These are phyloP conservation scores for Alexandromys fortis DNA, from an alignment of 2,113 vertebrate genomes.

Conservation along the genomic window DNA sequence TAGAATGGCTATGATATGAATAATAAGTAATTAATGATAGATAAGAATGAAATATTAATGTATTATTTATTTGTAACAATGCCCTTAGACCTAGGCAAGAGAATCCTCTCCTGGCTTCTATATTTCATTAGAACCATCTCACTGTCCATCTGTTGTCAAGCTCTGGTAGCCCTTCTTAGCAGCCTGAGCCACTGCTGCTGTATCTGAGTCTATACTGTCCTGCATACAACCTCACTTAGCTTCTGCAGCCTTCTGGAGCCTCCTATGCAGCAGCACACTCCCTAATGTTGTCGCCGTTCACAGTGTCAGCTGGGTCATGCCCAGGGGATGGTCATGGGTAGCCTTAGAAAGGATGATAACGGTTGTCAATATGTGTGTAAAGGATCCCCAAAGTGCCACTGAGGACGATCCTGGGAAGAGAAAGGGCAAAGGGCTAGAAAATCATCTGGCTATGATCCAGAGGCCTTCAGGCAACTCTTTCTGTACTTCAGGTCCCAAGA, in stretches of 20 bases:
- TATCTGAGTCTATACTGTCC: not conserved
- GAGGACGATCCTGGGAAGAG: not conserved
- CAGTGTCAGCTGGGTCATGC: rapidly evolving
- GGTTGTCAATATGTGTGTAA: not conserved
- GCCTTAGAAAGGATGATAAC: not conserved
- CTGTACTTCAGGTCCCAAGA: rapidly evolving
- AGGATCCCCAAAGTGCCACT: rapidly evolving
- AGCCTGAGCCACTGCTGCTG: no score
- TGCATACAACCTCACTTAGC: not conserved
- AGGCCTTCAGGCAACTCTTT: not conserved
- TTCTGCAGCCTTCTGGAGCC: not conserved
- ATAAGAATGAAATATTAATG: not conserved
- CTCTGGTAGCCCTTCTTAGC: not conserved
- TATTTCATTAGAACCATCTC: not conserved
- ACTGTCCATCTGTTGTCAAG: not conserved
- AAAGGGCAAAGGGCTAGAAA: not conserved
- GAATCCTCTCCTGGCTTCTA: not conserved
- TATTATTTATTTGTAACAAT: not conserved
- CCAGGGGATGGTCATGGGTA: not conserved
- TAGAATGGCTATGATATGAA: not conserved
- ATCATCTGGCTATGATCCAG: rapidly evolving
- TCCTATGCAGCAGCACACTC: not conserved
- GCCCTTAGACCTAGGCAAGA: not conserved
- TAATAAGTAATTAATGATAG: not conserved
- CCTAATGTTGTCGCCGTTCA: not conserved